Percentiles rank a stretch among this genome's conserved stretches.
phyloP scores from a whole-genome alignment of 2,797 vertebrate genomes.

The Scomberomorus guttatus region DNA sequence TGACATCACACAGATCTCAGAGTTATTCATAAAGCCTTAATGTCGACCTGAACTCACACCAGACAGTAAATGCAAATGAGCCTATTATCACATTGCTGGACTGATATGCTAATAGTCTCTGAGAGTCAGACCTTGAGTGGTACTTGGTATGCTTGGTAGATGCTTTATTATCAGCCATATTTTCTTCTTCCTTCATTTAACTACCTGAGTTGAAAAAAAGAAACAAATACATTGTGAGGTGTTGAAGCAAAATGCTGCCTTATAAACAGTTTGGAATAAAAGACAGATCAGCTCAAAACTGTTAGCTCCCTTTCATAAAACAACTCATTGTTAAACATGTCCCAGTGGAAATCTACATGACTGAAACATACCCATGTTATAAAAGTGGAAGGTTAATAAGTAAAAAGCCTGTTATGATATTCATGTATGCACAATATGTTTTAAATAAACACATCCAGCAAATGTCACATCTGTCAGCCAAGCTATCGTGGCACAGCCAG shows the following conservation, averaged over 20 bases:
- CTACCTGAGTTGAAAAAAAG: not conserved
- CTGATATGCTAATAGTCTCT: conserved; percentile 43
- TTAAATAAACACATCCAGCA: conserved; percentile 5
- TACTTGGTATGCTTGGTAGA: conserved; percentile 27
- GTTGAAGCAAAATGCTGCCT: not conserved
- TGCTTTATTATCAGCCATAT: not conserved
- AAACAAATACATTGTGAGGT: not conserved
- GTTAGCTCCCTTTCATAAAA: not conserved
- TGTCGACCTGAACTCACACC: conserved; percentile 21
- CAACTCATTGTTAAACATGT: not conserved
- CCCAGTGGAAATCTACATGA: not conserved
- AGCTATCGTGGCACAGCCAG: not conserved
- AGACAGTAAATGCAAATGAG: conserved; percentile 56
- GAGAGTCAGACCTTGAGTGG: conserved; percentile 17
- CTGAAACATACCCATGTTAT: not conserved
- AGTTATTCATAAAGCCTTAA: conserved; percentile 35
- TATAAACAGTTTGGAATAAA: not conserved
- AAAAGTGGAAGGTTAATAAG: not conserved
- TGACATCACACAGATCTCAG: conserved; percentile 18
- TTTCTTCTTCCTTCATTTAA: not conserved
- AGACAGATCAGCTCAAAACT: not conserved
- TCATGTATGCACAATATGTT: not conserved
- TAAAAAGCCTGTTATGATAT: conserved; percentile 1
- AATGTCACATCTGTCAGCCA: conserved; percentile 39
- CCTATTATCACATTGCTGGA: conserved; percentile 19